Evolutionary conservation across 2,888 invertebrate genomes (phyloP).

Genomic region (Drosophila nigricruria): DNA sequence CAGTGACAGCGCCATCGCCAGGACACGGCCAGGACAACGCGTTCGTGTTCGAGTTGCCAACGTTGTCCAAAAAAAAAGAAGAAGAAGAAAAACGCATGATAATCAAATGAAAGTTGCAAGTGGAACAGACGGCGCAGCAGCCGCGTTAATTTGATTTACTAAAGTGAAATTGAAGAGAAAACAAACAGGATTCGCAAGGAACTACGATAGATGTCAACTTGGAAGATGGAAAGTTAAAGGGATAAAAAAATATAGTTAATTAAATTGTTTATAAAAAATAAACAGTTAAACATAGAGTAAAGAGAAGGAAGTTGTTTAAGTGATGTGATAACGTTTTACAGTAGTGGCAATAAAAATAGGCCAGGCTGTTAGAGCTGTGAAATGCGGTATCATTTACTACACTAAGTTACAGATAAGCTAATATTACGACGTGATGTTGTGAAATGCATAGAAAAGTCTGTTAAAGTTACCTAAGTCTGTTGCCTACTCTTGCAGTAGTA

Average conservation of each 20-base stretch:
- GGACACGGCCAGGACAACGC: conserved; percentile 12
- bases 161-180: conserved; percentile 8
- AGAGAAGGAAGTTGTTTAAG: not conserved
- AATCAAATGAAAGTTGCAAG: conserved; percentile 34
- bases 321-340: not conserved
- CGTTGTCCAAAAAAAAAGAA: conserved; percentile 27
- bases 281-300: not conserved
- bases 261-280: not conserved
- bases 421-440: no score
- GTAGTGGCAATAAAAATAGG: not conserved
- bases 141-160: conserved; percentile 12
- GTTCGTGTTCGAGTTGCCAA: conserved; percentile 18
- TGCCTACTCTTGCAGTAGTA: no score
- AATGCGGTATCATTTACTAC: no score
- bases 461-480: no score
- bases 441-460: no score
- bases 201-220: no score
- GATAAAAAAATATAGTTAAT: not conserved
- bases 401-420: no score
- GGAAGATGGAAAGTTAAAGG: not conserved
- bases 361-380: not conserved
- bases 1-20: conserved; percentile 27
- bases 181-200: not conserved
- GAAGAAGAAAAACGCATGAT: conserved; percentile 21
- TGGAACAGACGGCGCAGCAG: not conserved